Percentiles rank a stretch among this genome's conserved stretches.
These are phyloP conservation scores for Turritopsis rubra DNA, from an alignment of 30 jellyfish, hydroid and myxozoan genomes.

Conservation along the genomic window DNA sequence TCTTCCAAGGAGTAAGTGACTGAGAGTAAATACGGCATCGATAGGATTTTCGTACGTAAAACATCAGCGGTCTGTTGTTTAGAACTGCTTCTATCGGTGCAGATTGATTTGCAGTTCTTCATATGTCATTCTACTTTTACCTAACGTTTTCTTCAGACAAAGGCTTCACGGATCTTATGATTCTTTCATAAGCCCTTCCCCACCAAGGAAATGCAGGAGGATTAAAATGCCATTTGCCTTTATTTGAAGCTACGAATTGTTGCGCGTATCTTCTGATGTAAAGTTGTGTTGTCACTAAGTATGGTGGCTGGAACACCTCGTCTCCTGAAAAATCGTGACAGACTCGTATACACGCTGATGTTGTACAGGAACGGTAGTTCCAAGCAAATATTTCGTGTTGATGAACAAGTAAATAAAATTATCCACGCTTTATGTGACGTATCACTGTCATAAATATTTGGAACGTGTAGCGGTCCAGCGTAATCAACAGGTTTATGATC, in stretches of 20 bases:
- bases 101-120: neutral
- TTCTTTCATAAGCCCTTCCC: constrained; percentile 35
- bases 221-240: constrained; percentile 13
- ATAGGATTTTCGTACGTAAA: constrained; percentile 1
- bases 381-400: constrained; percentile 18
- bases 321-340: constrained; percentile 6
- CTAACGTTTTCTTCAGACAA: neutral
- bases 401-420: constrained; percentile 17
- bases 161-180: constrained; percentile 22
- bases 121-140: neutral
- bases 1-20: neutral
- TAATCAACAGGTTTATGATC: neutral
- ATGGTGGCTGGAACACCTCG: constrained; percentile 8
- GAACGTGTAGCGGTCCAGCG: constrained; percentile 19
- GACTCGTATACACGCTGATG: neutral
- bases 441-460: neutral
- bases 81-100: neutral
- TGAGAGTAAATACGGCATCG: neutral
- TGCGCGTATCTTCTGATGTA: constrained; percentile 17
- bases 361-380: neutral
- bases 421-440: constrained; percentile 11
- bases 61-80: constrained; percentile 12
- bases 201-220: constrained; percentile 38
- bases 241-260: neutral
- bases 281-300: constrained; percentile 3